Evolutionary conservation across 2,888 invertebrate species (phyloP), one percentile per base, ranked within the genome.

Genomic region (Synergus gifuensis): DNA sequence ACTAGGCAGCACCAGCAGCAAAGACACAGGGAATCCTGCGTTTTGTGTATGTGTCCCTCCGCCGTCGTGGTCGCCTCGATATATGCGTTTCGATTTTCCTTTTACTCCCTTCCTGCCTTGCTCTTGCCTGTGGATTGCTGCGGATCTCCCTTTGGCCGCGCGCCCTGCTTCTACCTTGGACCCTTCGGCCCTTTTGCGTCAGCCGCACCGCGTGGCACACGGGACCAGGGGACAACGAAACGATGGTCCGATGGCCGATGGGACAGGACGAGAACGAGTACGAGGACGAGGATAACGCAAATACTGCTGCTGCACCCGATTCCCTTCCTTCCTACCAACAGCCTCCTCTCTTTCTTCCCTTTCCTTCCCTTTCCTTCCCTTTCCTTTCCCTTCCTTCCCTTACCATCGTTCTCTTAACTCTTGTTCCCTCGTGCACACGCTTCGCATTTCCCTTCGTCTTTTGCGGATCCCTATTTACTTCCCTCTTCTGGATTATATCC

Each of bases 141-240:
- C 85, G 89, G 88, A 89, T 89, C 89, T 90, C 87, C 87, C 87
- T 87, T 89, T 87, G 87, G 85, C 83, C 84, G 84, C 85, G 85
- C 86, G 86, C 86, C 87, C 81, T 86, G 77, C 83, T 83, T 78
- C 84, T 82, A 78, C 80, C 77, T 81, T 81, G 69, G 79, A 82
- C 78, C 79, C 77, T 79, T 79, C 83, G 81, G 83, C 84, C 87
- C 91, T 90, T 91, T 91, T 91, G 88, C 91, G 89, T 87, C 87
- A 85, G 89, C 91, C 90, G 91, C 91, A 87, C 89, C 89, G 90
- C 90, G 90, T 90, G 89, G 88, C 88, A 88, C 87, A 84, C 85
- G 85, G 83, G 86, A 87, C 84, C 86, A 83, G 85, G 85, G 87
- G 85, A 85, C 85, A 36, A 36, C 36, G 36, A 36, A 36, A 36